phyloP scores from a whole-genome alignment of 1,140 invertebrate genomes.

The Drosophila melanica region DNA sequence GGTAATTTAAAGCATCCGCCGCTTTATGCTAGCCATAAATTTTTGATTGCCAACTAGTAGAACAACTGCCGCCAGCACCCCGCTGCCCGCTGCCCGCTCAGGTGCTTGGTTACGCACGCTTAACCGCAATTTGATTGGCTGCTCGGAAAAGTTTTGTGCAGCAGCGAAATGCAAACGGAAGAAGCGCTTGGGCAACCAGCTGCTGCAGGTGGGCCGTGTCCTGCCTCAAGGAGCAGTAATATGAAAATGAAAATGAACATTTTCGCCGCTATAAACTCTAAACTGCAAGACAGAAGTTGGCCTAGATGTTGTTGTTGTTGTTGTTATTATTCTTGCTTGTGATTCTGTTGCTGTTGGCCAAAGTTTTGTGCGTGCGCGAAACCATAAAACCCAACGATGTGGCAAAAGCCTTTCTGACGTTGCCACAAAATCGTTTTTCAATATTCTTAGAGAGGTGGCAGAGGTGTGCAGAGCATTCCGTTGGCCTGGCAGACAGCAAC shows the following conservation, averaged over 20 bases:
- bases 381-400: slow-evolving; percentile 80
- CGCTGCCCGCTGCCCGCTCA: background rate
- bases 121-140: slow-evolving; percentile 69
- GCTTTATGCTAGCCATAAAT: slow-evolving; percentile 35
- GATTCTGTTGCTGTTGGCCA: slow-evolving; percentile 48
- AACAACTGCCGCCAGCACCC: background rate
- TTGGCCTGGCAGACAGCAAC: background rate
- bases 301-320: slow-evolving; percentile 10
- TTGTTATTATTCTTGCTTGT: slow-evolving; percentile 34
- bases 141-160: slow-evolving; percentile 39
- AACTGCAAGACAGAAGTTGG: slow-evolving; percentile 45
- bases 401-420: slow-evolving; percentile 71
- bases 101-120: slow-evolving; percentile 45
- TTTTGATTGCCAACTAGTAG: slow-evolving; percentile 43
- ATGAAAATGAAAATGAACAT: slow-evolving; percentile 51
- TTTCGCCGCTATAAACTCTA: slow-evolving; percentile 51
- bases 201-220: slow-evolving; percentile 17
- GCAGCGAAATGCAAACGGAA: slow-evolving; percentile 40
- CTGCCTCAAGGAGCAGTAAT: slow-evolving; percentile 14
- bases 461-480: background rate
- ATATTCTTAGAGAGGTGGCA: slow-evolving; percentile 45
- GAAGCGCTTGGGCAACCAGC: slow-evolving; percentile 23
- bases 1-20: slow-evolving; percentile 47
- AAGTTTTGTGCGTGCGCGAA: slow-evolving; percentile 80
- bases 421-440: slow-evolving; percentile 75